Evolutionary conservation across 1,140 invertebrate genomes (phyloP), one percentile per base, ranked within the genome.

Genomic region (Gerris buenoi): DNA sequence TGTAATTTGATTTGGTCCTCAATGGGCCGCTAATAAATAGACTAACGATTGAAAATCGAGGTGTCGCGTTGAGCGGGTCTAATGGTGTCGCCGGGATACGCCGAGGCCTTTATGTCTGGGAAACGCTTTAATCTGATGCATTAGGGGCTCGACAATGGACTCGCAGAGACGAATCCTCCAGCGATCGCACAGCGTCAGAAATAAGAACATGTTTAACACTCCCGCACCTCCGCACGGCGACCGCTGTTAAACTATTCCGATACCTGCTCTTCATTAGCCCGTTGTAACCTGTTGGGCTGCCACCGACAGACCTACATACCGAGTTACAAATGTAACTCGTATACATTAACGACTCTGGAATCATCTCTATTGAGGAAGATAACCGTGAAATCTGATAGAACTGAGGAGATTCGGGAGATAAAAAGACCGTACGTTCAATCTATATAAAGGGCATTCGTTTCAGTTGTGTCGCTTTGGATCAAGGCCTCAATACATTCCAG

Each of bases 41-140:
- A 60, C 58, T 60, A 60, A 60, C 58, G 58, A 60, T 60, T 60
- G 58, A 60, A 60, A 60, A 60, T 60, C 58, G 58, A 60, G 33
- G 58, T 60, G 58, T 60, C 58, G 58, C 58, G 15, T 60, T 22
- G 58, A 60, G 58, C 15, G 58, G 58, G 23, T 15, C 15, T 60
- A 60, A 60, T 60, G 23, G 58, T 60, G 58, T 60, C 23, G 58
- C 58, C 22, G 58, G 33, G 18, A 46, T 46, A 46, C 23, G 58
- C 10, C 3, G 58, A 60, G 5, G 3, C 58, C 58, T 60, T 60
- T 60, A 60, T 60, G 22, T 60, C 15, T 25, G 5, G 22, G 58
- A 25, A 25, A 60, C 58, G 58, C 58, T 60, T 60, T 60, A 60
- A 60, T 60, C 58, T 60, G 58, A 15, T 60, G 58, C 58, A 60